Percentiles rank a stretch among this genome's conserved stretches.
Conservation (phyloP, 2,113 vertebrate genomes). For the Isurus oxyrinchus region DNA sequence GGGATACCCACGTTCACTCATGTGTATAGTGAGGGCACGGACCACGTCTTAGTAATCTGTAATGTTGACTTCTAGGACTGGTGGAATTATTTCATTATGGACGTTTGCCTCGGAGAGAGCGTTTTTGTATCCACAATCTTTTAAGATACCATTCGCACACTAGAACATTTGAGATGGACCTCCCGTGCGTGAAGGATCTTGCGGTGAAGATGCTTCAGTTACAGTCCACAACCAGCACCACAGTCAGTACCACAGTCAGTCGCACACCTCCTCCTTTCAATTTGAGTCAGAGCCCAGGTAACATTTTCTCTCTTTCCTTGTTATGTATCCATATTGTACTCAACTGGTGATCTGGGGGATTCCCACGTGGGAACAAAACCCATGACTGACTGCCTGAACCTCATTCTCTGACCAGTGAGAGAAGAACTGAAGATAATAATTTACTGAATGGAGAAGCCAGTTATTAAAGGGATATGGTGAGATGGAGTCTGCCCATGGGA, state of each 20-base stretch:
- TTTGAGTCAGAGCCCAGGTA: slow-evolving; percentile 34
- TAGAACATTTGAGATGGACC: slow-evolving; percentile 14
- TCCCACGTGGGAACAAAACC: neutral
- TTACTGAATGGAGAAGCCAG: neutral
- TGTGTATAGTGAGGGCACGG: neutral
- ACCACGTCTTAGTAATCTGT: slow-evolving; percentile 25
- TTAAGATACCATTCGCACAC: slow-evolving; percentile 9
- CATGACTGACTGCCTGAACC: neutral
- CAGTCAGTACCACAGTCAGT: slow-evolving; percentile 9
- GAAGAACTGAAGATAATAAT: neutral
- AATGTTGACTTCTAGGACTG: slow-evolving; percentile 28
- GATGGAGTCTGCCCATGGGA: neutral
- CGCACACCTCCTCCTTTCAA: neutral
- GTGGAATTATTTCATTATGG: neutral
- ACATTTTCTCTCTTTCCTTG: neutral
- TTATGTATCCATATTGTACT: neutral
- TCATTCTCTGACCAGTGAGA: neutral
- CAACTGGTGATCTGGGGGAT: neutral
- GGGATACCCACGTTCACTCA: neutral
- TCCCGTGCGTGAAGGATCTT: slow-evolving; percentile 20
- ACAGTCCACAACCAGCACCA: neutral
- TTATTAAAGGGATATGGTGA: neutral
- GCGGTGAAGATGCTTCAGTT: neutral
- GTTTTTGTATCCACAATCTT: neutral
- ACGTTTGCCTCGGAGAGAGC: neutral